Base-by-base conservation (phyloP, 2,113 vertebrate genomes). In the Chaenocephalus aceratus region DNA sequence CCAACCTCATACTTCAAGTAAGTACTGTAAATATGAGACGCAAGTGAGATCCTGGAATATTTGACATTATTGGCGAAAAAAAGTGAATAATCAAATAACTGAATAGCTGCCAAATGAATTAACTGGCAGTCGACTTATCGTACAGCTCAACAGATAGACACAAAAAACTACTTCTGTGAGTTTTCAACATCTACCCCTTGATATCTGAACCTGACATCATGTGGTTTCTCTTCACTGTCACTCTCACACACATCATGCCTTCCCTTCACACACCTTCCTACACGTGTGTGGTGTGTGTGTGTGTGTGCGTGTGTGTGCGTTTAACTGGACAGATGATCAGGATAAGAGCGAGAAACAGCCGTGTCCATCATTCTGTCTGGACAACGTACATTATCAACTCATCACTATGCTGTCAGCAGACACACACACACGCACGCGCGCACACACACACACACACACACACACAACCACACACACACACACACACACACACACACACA, bases 301-400 rank as follows among this genome's bases (percentile, higher is more conserved):
- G 23, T 21, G 51, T 1, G 0, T 48, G 73, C 71, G 0, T 48
- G 73, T 73, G 53, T 44, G 21, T 26, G 75, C 45, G 21, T 76
- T 79, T n/a, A 58, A 79, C 65, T 10, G 71, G 81, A 85, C 73
- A 51, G 86, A 88, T 79, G 83, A 86, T 77, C 68, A 44, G 76
- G 83, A 89, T 89, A 78, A 88, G 70, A 79, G 79, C 44, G 2
- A 54, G 72, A 86, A 80, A 57, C 59, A 23, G 70, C n/a, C 56
- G 21, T 8, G 79, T 81, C 84, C 72, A 72, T 91, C 86, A 83
- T 44, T 79, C 59, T 51, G 82, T 77, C 0, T 44, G 48, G 65
- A 72, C 72, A 78, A 87, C 81, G 67, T 60, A 79, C 76, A 80
- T 88, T 83, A 88, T 88, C 85, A 76, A 75, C 85, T 77, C 75